phyloP scores from a whole-genome alignment of 2,888 invertebrate species.

The Ischnus inquisitorius region DNA sequence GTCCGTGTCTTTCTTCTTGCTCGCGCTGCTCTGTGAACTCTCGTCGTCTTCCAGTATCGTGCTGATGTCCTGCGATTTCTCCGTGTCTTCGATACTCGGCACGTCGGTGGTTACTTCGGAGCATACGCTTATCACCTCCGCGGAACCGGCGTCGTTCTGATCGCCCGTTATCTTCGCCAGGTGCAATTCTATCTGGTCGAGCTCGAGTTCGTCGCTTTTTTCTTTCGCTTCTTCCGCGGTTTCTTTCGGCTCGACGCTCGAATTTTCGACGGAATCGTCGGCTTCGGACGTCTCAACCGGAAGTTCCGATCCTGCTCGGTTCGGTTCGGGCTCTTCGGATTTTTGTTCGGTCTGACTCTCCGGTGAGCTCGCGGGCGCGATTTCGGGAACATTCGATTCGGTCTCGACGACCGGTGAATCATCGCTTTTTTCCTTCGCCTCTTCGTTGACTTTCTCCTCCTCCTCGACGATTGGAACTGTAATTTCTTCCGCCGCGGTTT shows the following conservation, averaged over 20 bases:
- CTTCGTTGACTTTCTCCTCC: conserved; percentile 64
- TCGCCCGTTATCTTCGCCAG: conserved; percentile 80
- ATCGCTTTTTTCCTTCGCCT: conserved; percentile 47
- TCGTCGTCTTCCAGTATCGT: conserved; percentile 79
- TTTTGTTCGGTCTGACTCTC: conserved; percentile 49
- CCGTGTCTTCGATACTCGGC: conserved; percentile 77
- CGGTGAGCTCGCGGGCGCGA: conserved; percentile 1
- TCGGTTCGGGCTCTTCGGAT: conserved; percentile 44
- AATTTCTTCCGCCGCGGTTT: conserved; percentile 47
- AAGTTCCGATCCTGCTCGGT: too few relatives aligned
- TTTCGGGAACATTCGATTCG: conserved; percentile 49
- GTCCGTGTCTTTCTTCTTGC: conserved; percentile 74
- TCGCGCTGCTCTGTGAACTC: conserved; percentile 71
- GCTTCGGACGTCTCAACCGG: not conserved
- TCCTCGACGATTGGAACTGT: conserved; percentile 45
- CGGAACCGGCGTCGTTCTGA: conserved; percentile 74
- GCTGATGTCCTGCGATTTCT: conserved; percentile 80
- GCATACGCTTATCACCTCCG: conserved; percentile 75
- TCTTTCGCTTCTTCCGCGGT: conserved; percentile 37
- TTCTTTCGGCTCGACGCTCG: conserved; percentile 42
- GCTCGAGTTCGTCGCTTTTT: conserved; percentile 59
- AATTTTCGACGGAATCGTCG: conserved; percentile 46
- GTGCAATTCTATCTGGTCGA: conserved; percentile 77
- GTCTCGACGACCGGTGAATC: conserved; percentile 9
- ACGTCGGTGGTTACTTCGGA: conserved; percentile 76